Evolutionary conservation across 92 coral and sea anemone genomes (phyloP).

Genomic region (Diadumene lineata): DNA sequence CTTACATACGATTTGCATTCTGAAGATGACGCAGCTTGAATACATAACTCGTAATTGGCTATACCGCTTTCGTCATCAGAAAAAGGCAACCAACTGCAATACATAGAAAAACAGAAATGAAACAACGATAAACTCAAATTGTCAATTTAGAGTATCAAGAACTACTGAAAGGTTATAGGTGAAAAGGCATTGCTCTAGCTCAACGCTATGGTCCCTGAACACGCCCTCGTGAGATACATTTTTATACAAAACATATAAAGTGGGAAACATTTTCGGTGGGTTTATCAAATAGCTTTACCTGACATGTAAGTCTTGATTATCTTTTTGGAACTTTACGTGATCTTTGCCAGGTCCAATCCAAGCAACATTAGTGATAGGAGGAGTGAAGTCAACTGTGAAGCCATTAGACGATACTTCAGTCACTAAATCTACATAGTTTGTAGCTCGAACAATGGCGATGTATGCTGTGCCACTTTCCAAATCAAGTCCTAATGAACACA

Average conservation of each 20-base stretch:
- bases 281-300: slow-evolving; percentile 1
- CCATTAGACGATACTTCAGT: slow-evolving; percentile 70
- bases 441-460: slow-evolving; percentile 63
- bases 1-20: slow-evolving; percentile 56
- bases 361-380: slow-evolving; percentile 59
- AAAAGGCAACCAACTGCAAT: slow-evolving; percentile 76
- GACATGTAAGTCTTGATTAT: slow-evolving; percentile 28
- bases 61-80: slow-evolving; percentile 78
- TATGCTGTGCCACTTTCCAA: slow-evolving; percentile 73
- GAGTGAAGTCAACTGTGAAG: slow-evolving; percentile 75
- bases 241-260: too few relatives aligned
- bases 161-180: too few relatives aligned
- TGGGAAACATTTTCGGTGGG: background rate
- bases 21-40: slow-evolving; percentile 29
- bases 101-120: background rate
- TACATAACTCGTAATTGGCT: slow-evolving; percentile 61
- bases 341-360: slow-evolving; percentile 45
- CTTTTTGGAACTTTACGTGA: slow-evolving; percentile 47
- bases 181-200: too few relatives aligned
- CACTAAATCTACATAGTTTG: slow-evolving; percentile 72
- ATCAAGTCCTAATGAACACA: slow-evolving; percentile 78
- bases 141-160: too few relatives aligned
- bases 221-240: too few relatives aligned
- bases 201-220: too few relatives aligned
- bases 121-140: too few relatives aligned